Conservation (phyloP, 2,113 vertebrate species). For the Phoenicopterus ruber region DNA sequence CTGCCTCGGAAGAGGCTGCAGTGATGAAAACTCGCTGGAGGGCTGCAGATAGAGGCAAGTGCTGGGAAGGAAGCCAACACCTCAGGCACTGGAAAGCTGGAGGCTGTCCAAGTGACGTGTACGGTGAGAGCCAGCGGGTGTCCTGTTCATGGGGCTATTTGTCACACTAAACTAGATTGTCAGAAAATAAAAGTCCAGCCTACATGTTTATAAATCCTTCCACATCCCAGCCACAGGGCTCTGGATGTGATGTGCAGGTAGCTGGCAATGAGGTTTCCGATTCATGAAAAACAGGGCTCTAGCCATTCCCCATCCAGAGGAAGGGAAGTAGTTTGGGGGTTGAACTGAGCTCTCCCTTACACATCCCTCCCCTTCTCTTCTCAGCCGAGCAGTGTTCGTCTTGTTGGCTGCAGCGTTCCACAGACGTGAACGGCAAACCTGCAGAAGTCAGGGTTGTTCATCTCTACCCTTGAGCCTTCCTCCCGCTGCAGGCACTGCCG, state of each 20-base stretch:
- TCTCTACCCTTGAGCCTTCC: neutral
- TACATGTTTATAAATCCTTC: constrained; percentile 39
- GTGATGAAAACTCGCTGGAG: constrained; percentile 32
- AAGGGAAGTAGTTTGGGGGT: neutral
- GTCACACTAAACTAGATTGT: constrained; percentile 56
- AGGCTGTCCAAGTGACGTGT: constrained; percentile 43
- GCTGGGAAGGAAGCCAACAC: constrained; percentile 29
- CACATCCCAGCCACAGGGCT: neutral
- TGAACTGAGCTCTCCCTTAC: neutral
- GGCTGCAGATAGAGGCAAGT: neutral
- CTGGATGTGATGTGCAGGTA: neutral
- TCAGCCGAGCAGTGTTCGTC: neutral
- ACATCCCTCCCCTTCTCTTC: neutral
- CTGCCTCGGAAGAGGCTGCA: neutral
- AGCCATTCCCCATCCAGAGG: neutral
- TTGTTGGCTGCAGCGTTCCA: neutral
- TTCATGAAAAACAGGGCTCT: neutral
- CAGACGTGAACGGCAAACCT: neutral
- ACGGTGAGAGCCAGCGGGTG: neutral
- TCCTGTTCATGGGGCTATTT: constrained; percentile 24
- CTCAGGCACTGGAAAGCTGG: constrained; percentile 26
- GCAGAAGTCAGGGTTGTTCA: neutral
- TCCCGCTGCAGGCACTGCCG: neutral
- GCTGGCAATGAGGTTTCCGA: neutral
- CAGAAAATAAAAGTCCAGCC: constrained; percentile 46